Evolutionary conservation across 2,888 invertebrate genomes (phyloP).

Genomic region (Geotrupes spiniger): DNA sequence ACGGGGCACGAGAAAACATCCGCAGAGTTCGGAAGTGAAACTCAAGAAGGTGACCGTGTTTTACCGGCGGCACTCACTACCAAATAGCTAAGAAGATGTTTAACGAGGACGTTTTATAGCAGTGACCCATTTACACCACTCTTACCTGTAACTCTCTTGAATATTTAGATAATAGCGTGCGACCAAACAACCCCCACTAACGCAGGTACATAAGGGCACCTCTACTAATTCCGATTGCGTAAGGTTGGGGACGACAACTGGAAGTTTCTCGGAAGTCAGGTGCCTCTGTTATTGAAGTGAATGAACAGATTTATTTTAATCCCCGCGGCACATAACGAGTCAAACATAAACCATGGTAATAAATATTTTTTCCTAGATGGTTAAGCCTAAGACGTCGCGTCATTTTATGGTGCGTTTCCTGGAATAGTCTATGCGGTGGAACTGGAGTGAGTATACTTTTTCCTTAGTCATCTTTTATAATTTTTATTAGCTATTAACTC

Average conservation of each 20-base stretch:
- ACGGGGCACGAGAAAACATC: conserved; percentile 33
- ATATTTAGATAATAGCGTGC: neutral
- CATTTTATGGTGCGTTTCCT: too few relatives aligned
- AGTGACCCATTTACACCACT: conserved; percentile 39
- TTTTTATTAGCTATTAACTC: too few relatives aligned
- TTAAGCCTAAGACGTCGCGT: too few relatives aligned
- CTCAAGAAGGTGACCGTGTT: conserved; percentile 41
- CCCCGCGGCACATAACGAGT: too few relatives aligned
- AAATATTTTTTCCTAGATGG: too few relatives aligned
- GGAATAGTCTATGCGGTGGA: too few relatives aligned
- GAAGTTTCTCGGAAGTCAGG: conserved; percentile 1
- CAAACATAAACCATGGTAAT: too few relatives aligned
- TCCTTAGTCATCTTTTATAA: too few relatives aligned
- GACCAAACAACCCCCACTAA: conserved; percentile 2
- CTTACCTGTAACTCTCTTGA: conserved; percentile 23
- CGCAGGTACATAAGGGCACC: neutral
- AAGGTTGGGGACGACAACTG: neutral
- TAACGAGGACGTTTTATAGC: conserved; percentile 42
- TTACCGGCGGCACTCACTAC: conserved; percentile 40
- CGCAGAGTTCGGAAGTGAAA: conserved; percentile 34
- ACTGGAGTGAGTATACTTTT: too few relatives aligned
- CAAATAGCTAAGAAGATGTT: conserved; percentile 43
- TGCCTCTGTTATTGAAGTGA: neutral
- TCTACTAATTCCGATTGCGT: conserved; percentile 1
- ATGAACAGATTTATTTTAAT: too few relatives aligned